A percentile compares a stretch with the other conserved stretches of the same genome.
Conservation (phyloP, 1,140 invertebrate species). For the Drosophila novamexicana region DNA sequence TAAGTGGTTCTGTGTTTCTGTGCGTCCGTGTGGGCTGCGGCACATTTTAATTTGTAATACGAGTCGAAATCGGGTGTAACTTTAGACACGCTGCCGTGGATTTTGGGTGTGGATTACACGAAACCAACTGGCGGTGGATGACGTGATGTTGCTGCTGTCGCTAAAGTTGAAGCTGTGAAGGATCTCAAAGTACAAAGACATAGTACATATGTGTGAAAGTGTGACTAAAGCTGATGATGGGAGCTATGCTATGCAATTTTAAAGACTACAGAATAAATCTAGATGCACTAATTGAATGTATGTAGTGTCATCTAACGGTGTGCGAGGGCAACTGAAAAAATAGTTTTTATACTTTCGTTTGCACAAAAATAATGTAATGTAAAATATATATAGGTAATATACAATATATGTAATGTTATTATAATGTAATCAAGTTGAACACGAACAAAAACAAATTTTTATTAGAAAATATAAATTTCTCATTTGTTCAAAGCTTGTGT, state of each 20-base stretch:
- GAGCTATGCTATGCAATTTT: neutral
- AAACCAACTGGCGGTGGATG: conserved; percentile 31
- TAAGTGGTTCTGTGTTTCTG: conserved; percentile 14
- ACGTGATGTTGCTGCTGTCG: conserved; percentile 18
- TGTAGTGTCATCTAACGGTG: too few species aligned
- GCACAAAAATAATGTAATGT: too few species aligned
- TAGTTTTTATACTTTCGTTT: too few species aligned
- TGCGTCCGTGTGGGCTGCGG: conserved; percentile 54
- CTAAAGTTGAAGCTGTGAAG: conserved; percentile 9
- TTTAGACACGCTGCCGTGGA: conserved; percentile 65
- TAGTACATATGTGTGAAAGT: conserved; percentile 55
- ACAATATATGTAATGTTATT: too few species aligned
- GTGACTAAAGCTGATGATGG: conserved; percentile 53
- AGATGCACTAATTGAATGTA: neutral
- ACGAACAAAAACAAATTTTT: too few species aligned
- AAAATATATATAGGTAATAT: too few species aligned
- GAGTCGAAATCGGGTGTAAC: conserved; percentile 80
- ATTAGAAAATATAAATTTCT: too few species aligned
- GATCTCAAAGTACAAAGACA: conserved; percentile 34
- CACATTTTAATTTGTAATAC: conserved; percentile 84
- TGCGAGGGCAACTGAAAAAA: too few species aligned
- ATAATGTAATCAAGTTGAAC: too few species aligned
- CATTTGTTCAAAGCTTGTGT: too few species aligned
- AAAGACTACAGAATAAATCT: neutral
- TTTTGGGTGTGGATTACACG: conserved; percentile 73